Evolutionary conservation across 2,797 vertebrate species (phyloP), one percentile per base, ranked within the genome.

Genomic region (Rhinella marina): DNA sequence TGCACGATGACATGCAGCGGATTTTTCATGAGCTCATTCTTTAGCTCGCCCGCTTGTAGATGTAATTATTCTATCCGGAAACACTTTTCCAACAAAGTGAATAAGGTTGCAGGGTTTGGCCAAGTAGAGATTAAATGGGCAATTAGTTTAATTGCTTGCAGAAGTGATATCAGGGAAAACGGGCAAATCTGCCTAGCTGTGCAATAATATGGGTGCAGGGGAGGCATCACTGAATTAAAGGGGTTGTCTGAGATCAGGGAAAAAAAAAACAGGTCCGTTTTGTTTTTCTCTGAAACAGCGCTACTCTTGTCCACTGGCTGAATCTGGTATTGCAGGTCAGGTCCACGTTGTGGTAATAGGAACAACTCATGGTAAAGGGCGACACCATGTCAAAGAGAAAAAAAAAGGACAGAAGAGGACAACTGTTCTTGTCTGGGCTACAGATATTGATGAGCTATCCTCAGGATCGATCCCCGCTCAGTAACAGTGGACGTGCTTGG

Each of bases 141-240:
- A 79, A 88, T 88, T 88, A 88, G 32, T 61, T 70, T 88, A 88
- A 88, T 88, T 83, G 81, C 61, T 88, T 84, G 64, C 82, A 84
- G 82, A 80, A 79, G 87, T 73, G 64, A 76, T 80, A 80, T 50
- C 54, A 70, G 25, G 25, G 23, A 59, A 54, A 77, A 27, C n/a
- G 13, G 64, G 82, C 23, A 56, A 83, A 41, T 80, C 29, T 54
- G 75, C 75, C 48, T 12, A 77, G 50, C 50, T 14, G 13, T 54
- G 75, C 75, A 77, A 54, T 1, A 76, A 21, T n/a, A 76, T 23
- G 19, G 19, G 32, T 14, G 73, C 10, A 52, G 32, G 73, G 73
- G 73, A 76, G 73, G 19, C 13, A 76, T n/a, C 10, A 1, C 73
- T 48, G 54, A 12, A 56, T 12, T 1, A 16, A 7, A 3, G 7